Evolutionary conservation across 2,888 invertebrate genomes (phyloP).

Genomic region (Heteropelma amictum): DNA sequence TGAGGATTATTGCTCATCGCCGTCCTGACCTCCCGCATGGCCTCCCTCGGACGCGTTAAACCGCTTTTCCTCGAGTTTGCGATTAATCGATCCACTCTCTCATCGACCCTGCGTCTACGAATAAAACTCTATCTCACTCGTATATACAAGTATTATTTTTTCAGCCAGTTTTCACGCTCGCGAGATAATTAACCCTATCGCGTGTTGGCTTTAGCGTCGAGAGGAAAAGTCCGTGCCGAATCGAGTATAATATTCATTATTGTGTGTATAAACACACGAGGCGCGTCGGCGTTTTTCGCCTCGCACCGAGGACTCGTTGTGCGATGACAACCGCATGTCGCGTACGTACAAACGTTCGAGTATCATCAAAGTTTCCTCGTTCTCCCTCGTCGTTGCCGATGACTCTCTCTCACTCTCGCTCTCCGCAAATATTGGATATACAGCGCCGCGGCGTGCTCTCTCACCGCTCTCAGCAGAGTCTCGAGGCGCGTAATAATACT

Average conservation of each 20-base stretch:
- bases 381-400: background rate
- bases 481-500: too few relatives aligned
- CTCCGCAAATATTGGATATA: background rate
- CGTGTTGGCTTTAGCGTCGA: too few relatives aligned
- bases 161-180: too few relatives aligned
- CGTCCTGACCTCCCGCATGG: too few relatives aligned
- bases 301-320: too few relatives aligned
- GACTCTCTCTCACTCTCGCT: background rate
- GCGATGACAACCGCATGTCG: slow-evolving; percentile 2
- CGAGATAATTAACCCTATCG: too few relatives aligned
- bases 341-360: background rate
- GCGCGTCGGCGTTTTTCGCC: too few relatives aligned
- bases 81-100: slow-evolving; percentile 43
- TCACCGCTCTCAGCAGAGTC: too few relatives aligned
- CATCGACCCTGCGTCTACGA: slow-evolving; percentile 8
- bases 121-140: background rate
- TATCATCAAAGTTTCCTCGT: slow-evolving; percentile 10
- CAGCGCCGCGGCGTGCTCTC: background rate
- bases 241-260: too few relatives aligned
- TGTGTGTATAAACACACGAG: too few relatives aligned
- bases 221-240: too few relatives aligned
- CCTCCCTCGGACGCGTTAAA: slow-evolving; percentile 31
- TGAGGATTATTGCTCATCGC: too few relatives aligned
- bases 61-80: slow-evolving; percentile 39
- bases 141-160: background rate